Percentiles rank a stretch among this genome's conserved stretches.
Conservation (phyloP, 2,888 invertebrate species). For the Sesia bembeciformis region DNA sequence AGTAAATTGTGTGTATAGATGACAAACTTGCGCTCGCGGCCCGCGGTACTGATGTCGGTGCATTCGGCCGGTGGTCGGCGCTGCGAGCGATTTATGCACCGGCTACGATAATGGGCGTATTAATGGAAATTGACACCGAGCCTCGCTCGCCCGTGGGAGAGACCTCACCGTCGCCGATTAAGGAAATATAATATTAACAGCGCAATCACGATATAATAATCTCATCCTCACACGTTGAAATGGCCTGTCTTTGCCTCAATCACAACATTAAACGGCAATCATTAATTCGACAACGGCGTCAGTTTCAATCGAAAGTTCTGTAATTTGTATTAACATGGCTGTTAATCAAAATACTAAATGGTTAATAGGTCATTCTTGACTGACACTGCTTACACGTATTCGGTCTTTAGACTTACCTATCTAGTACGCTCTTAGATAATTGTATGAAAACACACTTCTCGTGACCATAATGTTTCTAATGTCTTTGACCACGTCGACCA, state of each 20-base stretch:
- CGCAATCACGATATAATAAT: constrained; percentile 59
- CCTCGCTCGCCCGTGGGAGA: constrained; percentile 36
- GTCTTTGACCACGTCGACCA: background rate
- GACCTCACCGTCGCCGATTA: constrained; percentile 33
- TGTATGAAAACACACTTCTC: background rate
- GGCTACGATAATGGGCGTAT: constrained; percentile 53
- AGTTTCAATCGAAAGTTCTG: background rate
- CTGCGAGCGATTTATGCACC: constrained; percentile 57
- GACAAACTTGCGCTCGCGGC: background rate
- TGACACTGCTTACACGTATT: no score
- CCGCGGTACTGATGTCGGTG: background rate
- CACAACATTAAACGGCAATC: constrained; percentile 36
- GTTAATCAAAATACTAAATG: no score
- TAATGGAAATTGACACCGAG: constrained; percentile 66
- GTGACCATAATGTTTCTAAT: background rate
- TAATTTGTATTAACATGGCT: no score
- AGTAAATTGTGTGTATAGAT: constrained; percentile 9
- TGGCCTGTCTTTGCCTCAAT: constrained; percentile 33
- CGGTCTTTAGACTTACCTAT: no score
- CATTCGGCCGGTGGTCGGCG: constrained; percentile 26
- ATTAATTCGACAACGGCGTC: constrained; percentile 38
- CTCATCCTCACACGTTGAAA: constrained; percentile 50
- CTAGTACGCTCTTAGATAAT: no score
- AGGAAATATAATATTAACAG: constrained; percentile 64
- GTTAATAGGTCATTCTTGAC: no score